These are phyloP conservation scores for Perccottus glenii DNA, from an alignment of 2,113 vertebrate genomes.

Conservation along the genomic window DNA sequence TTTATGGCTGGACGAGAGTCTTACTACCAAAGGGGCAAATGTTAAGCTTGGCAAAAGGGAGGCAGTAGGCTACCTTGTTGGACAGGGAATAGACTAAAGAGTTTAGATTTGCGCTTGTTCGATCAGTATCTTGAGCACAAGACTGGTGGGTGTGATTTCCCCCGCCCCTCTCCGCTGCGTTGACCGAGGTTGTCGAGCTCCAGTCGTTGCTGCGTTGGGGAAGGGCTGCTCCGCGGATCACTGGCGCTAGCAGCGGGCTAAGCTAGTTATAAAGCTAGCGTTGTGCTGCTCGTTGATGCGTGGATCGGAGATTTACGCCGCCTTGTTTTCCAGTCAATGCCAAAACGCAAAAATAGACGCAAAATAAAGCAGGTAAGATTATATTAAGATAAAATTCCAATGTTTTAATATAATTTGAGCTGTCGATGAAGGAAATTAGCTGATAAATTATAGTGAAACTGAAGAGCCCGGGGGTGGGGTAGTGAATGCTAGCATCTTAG, in stretches of 20 bases:
- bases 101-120: conserved; percentile 27
- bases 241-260: conserved; percentile 76
- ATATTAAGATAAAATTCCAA: neutral
- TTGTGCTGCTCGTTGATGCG: conserved; percentile 78
- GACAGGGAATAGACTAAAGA: conserved; percentile 31
- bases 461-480: conserved; percentile 71
- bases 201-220: conserved; percentile 71
- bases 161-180: conserved; percentile 59
- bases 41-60: conserved; percentile 27
- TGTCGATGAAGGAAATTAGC: conserved; percentile 2
- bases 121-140: conserved; percentile 34
- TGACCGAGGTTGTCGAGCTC: conserved; percentile 70
- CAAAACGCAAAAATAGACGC: conserved; percentile 73
- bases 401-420: neutral
- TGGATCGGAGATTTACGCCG: conserved; percentile 72
- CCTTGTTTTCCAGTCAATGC: conserved; percentile 81
- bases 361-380: conserved; percentile 77
- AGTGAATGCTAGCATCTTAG: conserved; percentile 49
- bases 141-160: conserved; percentile 71
- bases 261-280: conserved; percentile 77
- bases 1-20: conserved; percentile 76
- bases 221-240: conserved; percentile 78
- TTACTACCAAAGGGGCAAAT: conserved; percentile 33
- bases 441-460: conserved; percentile 48
- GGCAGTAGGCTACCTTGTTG: conserved; percentile 23